Conservation (phyloP, 2,113 vertebrate genomes). For the Irena cyanogastra region DNA sequence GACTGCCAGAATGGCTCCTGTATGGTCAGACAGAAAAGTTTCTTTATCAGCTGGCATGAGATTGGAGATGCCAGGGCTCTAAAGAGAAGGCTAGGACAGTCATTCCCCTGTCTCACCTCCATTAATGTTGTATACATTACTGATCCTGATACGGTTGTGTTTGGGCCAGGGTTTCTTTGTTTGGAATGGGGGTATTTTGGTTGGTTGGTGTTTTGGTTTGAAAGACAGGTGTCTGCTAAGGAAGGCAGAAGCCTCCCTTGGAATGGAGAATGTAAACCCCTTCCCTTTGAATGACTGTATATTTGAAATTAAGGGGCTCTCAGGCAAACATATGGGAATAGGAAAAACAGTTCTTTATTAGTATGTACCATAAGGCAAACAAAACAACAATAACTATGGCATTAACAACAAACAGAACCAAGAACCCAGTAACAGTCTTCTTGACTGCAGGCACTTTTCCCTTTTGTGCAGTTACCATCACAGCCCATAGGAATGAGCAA, state of each 20-base stretch:
- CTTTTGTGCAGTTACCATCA: neutral
- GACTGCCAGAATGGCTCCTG: neutral
- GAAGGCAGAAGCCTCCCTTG: neutral
- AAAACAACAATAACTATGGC: neutral
- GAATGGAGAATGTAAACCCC: neutral
- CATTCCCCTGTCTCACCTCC: neutral
- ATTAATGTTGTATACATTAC: neutral
- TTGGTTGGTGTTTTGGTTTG: neutral
- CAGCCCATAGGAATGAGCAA: neutral
- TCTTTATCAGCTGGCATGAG: neutral
- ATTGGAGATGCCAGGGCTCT: neutral
- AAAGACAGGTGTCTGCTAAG: neutral
- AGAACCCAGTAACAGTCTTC: neutral
- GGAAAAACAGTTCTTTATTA: neutral
- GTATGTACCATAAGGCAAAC: neutral
- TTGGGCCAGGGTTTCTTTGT: neutral
- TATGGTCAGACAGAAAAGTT: neutral
- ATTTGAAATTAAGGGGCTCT: neutral
- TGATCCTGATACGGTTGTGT: neutral
- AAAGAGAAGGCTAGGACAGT: neutral
- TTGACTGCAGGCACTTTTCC: neutral
- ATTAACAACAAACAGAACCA: neutral
- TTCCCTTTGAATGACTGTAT: neutral
- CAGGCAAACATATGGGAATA: neutral
- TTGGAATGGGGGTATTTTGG: neutral